phyloP scores from a whole-genome alignment of 92 coral and sea anemone species.

The Zoanthus solanderi region DNA sequence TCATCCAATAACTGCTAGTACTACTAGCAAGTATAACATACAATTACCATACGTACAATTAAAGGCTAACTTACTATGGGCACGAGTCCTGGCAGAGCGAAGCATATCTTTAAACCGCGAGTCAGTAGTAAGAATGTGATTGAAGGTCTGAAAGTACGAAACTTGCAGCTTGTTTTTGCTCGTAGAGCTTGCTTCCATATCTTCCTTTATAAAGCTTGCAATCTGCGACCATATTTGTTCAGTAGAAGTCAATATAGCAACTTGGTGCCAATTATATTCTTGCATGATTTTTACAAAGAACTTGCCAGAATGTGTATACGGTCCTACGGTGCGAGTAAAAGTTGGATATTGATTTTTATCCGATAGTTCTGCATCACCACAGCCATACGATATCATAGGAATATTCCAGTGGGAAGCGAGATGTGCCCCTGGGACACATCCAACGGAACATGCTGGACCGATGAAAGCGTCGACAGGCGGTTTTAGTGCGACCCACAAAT shows the following conservation, averaged over 20 bases:
- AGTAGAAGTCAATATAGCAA: conserved; percentile 77
- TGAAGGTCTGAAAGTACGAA: conserved; percentile 73
- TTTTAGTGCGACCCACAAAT: conserved; percentile 37
- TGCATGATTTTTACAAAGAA: conserved; percentile 67
- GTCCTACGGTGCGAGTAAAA: conserved; percentile 81
- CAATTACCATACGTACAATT: background rate
- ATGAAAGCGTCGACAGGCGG: conserved; percentile 72
- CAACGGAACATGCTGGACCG: conserved; percentile 82
- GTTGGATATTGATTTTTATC: conserved; percentile 76
- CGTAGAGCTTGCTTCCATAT: conserved; percentile 44
- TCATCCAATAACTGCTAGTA: too few species aligned
- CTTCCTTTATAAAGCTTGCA: conserved; percentile 67
- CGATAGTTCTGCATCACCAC: conserved; percentile 67
- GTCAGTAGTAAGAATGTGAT: conserved; percentile 57
- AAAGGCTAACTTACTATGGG: conserved; percentile 69
- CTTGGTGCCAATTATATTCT: conserved; percentile 71
- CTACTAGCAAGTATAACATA: too few species aligned
- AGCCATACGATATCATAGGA: conserved; percentile 85
- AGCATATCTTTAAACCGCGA: conserved; percentile 62
- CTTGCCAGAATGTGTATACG: conserved; percentile 62
- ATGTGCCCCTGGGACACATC: conserved; percentile 75
- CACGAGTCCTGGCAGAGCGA: conserved; percentile 68
- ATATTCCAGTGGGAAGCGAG: conserved; percentile 83
- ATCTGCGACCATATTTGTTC: conserved; percentile 78
- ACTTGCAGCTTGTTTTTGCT: conserved; percentile 42